Conservation (phyloP, 2,797 vertebrate species). For the Silurus lanzhouensis region DNA sequence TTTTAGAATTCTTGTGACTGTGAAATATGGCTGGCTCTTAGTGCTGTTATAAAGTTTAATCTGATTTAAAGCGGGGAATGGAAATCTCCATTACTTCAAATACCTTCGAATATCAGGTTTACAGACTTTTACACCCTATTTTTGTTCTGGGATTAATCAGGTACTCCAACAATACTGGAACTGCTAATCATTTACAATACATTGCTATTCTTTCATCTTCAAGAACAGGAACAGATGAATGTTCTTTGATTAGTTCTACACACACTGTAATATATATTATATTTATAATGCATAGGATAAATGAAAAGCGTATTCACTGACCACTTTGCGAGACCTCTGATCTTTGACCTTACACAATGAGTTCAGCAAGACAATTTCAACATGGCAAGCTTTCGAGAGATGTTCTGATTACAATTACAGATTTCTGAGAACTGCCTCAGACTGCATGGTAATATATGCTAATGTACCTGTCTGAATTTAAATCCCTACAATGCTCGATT, state of each 20-base stretch:
- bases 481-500: neutral
- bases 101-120: no score
- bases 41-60: no score
- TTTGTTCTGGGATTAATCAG: no score
- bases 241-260: neutral
- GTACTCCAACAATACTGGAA: no score
- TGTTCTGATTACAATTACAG: neutral
- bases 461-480: neutral
- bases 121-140: no score
- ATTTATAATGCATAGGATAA: neutral
- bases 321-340: neutral
- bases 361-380: neutral
- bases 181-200: no score
- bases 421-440: neutral
- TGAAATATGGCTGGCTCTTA: no score
- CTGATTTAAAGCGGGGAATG: no score
- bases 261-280: neutral
- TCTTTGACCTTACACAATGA: neutral
- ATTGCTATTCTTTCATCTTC: no score
- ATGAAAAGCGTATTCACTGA: neutral
- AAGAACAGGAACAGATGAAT: neutral
- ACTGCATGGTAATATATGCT: neutral
- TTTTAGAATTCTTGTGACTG: no score
- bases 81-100: no score
- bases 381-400: neutral